A percentile compares a stretch with the other conserved stretches of the same genome.
These are phyloP conservation scores for Teleiodes luculella DNA, from an alignment of 2,888 invertebrate species.

Conservation along the genomic window DNA sequence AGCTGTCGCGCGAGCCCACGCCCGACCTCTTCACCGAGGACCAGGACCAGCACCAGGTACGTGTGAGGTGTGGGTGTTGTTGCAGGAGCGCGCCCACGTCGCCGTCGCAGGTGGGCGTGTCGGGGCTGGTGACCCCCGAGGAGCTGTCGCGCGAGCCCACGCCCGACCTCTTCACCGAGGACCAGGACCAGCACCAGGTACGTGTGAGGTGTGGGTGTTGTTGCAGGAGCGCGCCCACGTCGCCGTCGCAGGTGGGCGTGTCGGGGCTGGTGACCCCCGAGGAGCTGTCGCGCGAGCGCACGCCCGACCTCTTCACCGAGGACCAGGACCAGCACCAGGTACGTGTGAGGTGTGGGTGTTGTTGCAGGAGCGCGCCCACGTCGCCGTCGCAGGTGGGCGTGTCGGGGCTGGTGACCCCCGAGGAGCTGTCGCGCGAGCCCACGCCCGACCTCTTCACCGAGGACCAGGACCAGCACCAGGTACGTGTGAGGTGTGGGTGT, in stretches of 20 bases:
- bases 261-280: conserved; percentile 90
- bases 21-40: conserved; percentile 88
- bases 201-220: neutral
- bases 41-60: conserved; percentile 56
- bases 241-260: conserved; percentile 94
- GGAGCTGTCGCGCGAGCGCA: conserved; percentile 94
- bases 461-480: conserved; percentile 63
- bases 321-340: conserved; percentile 61
- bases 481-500: neutral
- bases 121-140: conserved; percentile 89
- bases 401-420: conserved; percentile 90
- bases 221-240: conserved; percentile 81
- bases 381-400: conserved; percentile 95
- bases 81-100: conserved; percentile 94
- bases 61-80: neutral
- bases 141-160: conserved; percentile 95
- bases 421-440: conserved; percentile 93
- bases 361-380: conserved; percentile 78
- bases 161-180: conserved; percentile 87
- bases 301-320: conserved; percentile 89
- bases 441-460: conserved; percentile 90
- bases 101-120: conserved; percentile 93
- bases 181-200: conserved; percentile 62
- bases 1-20: conserved; percentile 94
- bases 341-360: neutral